A percentile compares a stretch with the other conserved stretches of the same genome.
These are phyloP conservation scores for Oligia fasciuncula DNA, from an alignment of 2,888 invertebrate species.

Conservation along the genomic window DNA sequence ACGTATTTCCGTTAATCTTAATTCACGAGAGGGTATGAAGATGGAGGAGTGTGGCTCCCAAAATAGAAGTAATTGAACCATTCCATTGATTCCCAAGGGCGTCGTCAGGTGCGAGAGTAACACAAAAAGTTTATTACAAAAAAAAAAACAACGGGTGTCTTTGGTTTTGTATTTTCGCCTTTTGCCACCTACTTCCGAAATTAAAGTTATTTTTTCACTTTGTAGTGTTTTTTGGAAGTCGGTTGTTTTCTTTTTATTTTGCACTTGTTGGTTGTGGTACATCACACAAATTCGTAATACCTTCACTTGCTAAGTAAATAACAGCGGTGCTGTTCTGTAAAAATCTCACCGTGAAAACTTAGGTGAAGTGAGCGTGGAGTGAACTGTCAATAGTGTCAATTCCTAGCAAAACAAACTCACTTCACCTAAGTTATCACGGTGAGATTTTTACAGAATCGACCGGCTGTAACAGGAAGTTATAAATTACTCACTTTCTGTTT, in stretches of 20 bases:
- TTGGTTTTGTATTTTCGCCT: neutral
- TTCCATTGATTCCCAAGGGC: slow-evolving; percentile 33
- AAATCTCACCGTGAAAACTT: too few species aligned
- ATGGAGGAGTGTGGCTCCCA: slow-evolving; percentile 10
- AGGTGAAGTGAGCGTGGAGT: too few species aligned
- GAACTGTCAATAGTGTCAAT: too few species aligned
- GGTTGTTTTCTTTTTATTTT: neutral
- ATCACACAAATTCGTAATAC: too few species aligned
- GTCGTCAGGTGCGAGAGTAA: slow-evolving; percentile 34
- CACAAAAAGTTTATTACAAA: slow-evolving; percentile 18
- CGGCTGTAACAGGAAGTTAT: too few species aligned
- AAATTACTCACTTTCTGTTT: slow-evolving; percentile 3
- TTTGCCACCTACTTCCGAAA: neutral
- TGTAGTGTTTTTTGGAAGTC: neutral
- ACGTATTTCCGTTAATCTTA: slow-evolving; percentile 32
- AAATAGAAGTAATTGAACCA: slow-evolving; percentile 43
- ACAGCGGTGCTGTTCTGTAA: too few species aligned
- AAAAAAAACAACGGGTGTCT: neutral
- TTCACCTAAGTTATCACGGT: too few species aligned
- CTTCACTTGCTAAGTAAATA: too few species aligned
- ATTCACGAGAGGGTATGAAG: slow-evolving; percentile 40
- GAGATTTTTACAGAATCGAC: too few species aligned
- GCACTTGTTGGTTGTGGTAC: neutral
- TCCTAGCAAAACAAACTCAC: too few species aligned
- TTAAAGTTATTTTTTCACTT: neutral